Evolutionary conservation across 2,113 vertebrate genomes (phyloP), one percentile per base, ranked within the genome.

Genomic region (Desmodus rotundus): DNA sequence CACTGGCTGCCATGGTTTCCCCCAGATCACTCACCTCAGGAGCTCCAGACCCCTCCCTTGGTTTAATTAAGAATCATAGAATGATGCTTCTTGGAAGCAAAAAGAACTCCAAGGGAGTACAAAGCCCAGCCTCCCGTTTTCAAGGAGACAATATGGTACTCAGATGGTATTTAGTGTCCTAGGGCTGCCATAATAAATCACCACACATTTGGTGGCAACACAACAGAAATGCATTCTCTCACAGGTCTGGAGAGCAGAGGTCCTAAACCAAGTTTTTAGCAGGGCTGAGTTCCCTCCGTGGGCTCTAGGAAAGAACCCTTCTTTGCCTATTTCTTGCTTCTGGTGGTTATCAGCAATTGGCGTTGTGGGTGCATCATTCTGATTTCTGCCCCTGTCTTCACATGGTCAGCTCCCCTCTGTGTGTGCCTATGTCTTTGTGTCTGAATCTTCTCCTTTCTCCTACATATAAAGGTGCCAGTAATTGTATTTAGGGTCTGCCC

Each of bases 51-150:
- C 13, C 22, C 9, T 26, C 26, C 24, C 50, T 36, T 47, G 7
- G 12, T 76, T 91, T 87, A 70, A 47, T 50, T 11, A n/a, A 86
- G 36, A 90, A 90, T 50, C 72, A 63, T 3, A 15, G 15, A 89
- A 54, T 88, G 83, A 24, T 56, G 77, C 56, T 77, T 82, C 65
- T 58, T n/a, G 41, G 58, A 88, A 16, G 28, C 52, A 67, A 67
- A 68, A 91, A 36, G 20, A 77, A 67, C 63, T 92, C 43, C 0
- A 0, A 50, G 54, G 28, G 26, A 86, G 26, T 6, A 65, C 6
- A 3, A n/a, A 33, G 2, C 16, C 16, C 13, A n/a, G 65, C 26
- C 28, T 93, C 61, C 47, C 63, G 5, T 94, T 73, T 63, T 38
- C 54, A 68, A 15, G 19, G 20, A 63, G 8, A 54, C 19, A 24